Evolutionary conservation across 53 echinoderm and acorn worm genomes (phyloP).

Genomic region (Luidia sarsii): DNA sequence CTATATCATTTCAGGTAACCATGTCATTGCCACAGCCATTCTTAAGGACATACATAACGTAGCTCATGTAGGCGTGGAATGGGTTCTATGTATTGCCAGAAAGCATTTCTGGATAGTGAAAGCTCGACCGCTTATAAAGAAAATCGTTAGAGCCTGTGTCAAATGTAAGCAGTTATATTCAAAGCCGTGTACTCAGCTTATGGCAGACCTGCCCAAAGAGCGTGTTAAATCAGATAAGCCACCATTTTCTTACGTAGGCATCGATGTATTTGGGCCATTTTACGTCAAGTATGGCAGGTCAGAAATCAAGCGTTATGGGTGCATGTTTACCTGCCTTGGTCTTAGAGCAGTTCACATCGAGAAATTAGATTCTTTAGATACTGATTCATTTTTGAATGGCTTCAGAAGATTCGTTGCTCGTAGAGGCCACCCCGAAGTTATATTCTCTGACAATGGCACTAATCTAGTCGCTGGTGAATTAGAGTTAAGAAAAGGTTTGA

Average conservation of each 20-base stretch:
- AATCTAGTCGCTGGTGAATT: conserved; percentile 17
- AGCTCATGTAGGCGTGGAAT: conserved; percentile 19
- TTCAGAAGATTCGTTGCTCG: conserved; percentile 59
- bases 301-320: conserved; percentile 64
- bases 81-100: conserved; percentile 10
- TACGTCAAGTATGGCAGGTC: conserved; percentile 52
- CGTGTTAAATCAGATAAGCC: conserved; percentile 50
- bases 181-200: conserved; percentile 38
- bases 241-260: conserved; percentile 64
- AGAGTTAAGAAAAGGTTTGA: conserved; percentile 1
- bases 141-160: conserved; percentile 36
- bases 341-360: conserved; percentile 64
- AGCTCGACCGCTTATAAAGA: conserved; percentile 5
- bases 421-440: conserved; percentile 33
- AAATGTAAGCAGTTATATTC: conserved; percentile 33
- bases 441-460: conserved; percentile 29
- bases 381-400: conserved; percentile 60
- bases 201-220: conserved; percentile 64
- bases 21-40: conserved; percentile 6
- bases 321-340: conserved; percentile 62
- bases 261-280: conserved; percentile 62
- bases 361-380: conserved; percentile 46
- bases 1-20: neutral
- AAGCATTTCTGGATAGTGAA: neutral
- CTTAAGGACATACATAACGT: neutral